Evolutionary conservation across 2,888 invertebrate species (phyloP).

Genomic region (Epirrita christyi): DNA sequence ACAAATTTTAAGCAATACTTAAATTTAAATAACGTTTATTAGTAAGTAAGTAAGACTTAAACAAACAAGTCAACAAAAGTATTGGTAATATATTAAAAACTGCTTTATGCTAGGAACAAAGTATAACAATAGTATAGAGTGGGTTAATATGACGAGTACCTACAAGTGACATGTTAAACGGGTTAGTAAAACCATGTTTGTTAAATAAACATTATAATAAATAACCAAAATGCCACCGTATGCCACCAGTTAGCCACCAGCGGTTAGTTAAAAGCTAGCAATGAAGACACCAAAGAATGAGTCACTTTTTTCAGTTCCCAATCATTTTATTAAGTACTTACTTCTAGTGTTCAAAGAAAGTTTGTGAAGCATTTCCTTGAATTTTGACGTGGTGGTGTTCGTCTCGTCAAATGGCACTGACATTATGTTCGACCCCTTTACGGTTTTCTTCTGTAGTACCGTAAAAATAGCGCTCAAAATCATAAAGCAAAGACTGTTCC

Average conservation of each 20-base stretch:
- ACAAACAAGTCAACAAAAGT: too few species aligned
- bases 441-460: conserved; percentile 69
- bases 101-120: too few species aligned
- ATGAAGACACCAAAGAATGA: conserved; percentile 4
- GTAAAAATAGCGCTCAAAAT: conserved; percentile 88
- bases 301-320: conserved; percentile 15
- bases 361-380: conserved; percentile 84
- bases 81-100: too few species aligned
- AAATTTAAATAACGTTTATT: too few species aligned
- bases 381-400: conserved; percentile 79
- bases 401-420: conserved; percentile 87
- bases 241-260: background rate
- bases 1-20: too few species aligned
- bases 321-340: conserved; percentile 78
- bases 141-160: too few species aligned
- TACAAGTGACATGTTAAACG: too few species aligned
- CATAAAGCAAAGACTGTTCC: conserved; percentile 92
- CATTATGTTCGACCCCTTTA: conserved; percentile 74
- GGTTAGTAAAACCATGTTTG: too few species aligned
- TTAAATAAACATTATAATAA: too few species aligned
- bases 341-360: conserved; percentile 87
- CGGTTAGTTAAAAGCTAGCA: background rate
- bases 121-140: too few species aligned
- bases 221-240: too few species aligned
- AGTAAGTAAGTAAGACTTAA: too few species aligned